phyloP scores from a whole-genome alignment of 2,797 vertebrate species.

The Mormyrus hasselquistii region DNA sequence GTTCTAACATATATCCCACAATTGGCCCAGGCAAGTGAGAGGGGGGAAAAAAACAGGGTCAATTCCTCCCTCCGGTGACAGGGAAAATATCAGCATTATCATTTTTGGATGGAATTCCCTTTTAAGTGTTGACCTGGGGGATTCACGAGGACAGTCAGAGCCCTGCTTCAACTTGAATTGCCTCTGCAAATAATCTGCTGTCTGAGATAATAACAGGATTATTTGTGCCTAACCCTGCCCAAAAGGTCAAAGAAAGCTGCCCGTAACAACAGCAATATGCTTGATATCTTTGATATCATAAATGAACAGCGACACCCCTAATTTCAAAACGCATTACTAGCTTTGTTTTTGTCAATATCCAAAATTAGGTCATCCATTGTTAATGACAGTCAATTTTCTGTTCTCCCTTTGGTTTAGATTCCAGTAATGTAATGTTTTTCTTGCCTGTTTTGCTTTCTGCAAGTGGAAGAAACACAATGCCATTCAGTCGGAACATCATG shows the following conservation, averaged over 20 bases:
- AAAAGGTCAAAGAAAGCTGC: not conserved
- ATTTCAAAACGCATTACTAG: not conserved
- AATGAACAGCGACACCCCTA: not conserved
- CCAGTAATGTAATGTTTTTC: not conserved
- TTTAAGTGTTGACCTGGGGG: slow-evolving; percentile 9
- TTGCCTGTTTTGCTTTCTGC: not conserved
- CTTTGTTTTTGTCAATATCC: not conserved
- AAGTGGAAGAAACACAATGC: not conserved
- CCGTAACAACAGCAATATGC: not conserved
- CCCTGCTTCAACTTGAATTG: not conserved
- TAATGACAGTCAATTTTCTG: slow-evolving; percentile 7
- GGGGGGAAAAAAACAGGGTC: not conserved
- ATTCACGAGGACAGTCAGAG: not conserved
- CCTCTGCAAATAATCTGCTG: slow-evolving; percentile 11
- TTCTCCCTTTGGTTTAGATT: not conserved
- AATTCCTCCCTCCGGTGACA: not conserved
- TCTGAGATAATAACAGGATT: slow-evolving; percentile 1
- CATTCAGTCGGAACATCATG: not conserved
- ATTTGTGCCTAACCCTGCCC: slow-evolving; percentile 2
- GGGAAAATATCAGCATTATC: slow-evolving; percentile 8
- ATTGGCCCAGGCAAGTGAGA: not conserved
- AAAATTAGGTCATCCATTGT: not conserved
- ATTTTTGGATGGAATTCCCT: slow-evolving; percentile 10
- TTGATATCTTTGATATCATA: not conserved
- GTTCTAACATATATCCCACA: not conserved